phyloP scores from a whole-genome alignment of 2,113 vertebrate species.

The Ageneiosus marmoratus region DNA sequence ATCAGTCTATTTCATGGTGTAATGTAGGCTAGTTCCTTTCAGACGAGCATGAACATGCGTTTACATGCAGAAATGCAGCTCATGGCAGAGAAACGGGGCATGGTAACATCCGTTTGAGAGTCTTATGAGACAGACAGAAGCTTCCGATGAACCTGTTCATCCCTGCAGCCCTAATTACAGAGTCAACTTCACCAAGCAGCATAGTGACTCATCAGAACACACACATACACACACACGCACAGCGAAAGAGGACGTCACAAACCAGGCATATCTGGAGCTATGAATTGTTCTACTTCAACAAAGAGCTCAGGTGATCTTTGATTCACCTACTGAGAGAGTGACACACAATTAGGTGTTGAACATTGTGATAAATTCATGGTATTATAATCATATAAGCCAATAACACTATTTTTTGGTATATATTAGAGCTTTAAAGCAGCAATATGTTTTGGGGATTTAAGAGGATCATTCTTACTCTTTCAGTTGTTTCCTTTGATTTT shows the following conservation, averaged over 20 bases:
- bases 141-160: slow-evolving; percentile 27
- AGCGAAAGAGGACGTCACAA: slow-evolving; percentile 19
- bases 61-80: neutral
- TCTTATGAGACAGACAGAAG: slow-evolving; percentile 11
- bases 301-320: slow-evolving; percentile 24
- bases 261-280: neutral
- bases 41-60: neutral
- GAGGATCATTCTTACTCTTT: neutral
- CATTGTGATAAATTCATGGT: neutral
- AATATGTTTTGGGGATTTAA: neutral
- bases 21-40: neutral
- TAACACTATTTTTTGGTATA: neutral
- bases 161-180: slow-evolving; percentile 63
- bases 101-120: slow-evolving; percentile 5
- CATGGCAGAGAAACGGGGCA: neutral
- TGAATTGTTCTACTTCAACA: neutral
- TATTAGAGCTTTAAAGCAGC: neutral
- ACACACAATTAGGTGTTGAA: neutral
- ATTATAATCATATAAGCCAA: neutral
- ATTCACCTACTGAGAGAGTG: neutral
- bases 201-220: slow-evolving; percentile 41
- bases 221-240: slow-evolving; percentile 26
- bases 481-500: neutral
- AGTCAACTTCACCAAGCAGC: slow-evolving; percentile 35
- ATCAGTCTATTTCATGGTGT: neutral